Conservation (phyloP, 1,140 invertebrate genomes). For the Brachionus asplanchnoidis region DNA sequence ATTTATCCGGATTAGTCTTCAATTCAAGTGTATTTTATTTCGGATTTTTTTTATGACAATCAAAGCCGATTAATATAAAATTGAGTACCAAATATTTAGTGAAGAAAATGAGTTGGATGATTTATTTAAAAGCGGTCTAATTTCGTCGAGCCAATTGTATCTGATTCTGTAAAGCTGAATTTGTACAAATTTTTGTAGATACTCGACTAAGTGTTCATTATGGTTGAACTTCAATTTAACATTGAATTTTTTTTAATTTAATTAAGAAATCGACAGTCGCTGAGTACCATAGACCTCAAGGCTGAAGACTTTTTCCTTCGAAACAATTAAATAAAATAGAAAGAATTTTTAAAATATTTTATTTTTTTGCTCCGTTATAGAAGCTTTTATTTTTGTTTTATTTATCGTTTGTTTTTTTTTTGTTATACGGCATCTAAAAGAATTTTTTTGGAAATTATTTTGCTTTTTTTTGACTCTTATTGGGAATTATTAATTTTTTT, state of each 20-base stretch:
- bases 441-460: background rate
- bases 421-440: background rate
- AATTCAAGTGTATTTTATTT: background rate
- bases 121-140: background rate
- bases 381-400: slow-evolving; percentile 18
- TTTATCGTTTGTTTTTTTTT: background rate
- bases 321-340: background rate
- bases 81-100: slow-evolving; percentile 2
- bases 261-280: background rate
- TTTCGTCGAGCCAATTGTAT: background rate
- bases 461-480: background rate
- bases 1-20: background rate
- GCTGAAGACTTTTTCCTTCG: background rate
- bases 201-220: background rate
- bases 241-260: background rate
- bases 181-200: background rate
- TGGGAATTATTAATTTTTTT: background rate
- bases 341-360: background rate
- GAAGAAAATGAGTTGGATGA: background rate
- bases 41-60: background rate
- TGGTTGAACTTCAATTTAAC: background rate
- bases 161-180: background rate
- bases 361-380: slow-evolving; percentile 11
- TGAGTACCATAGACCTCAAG: background rate
- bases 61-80: background rate